phyloP scores from a whole-genome alignment of 1,140 invertebrate genomes.

The Cecropterus lyciades region DNA sequence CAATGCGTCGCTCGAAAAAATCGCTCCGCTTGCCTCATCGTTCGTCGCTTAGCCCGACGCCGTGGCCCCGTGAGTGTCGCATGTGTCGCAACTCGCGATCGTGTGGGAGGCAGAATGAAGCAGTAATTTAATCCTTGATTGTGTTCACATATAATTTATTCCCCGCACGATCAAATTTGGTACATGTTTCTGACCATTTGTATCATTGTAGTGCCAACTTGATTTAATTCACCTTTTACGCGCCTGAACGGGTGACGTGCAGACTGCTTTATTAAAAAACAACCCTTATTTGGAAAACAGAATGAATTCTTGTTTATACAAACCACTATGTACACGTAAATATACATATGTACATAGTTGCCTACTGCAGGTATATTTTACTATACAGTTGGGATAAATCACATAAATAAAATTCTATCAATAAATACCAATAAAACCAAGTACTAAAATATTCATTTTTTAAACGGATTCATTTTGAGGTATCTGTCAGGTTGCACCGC shows the following conservation, averaged over 20 bases:
- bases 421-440: too few species aligned
- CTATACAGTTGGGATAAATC: conserved; percentile 9
- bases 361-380: conserved; percentile 1
- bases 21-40: too few species aligned
- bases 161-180: conserved; percentile 76
- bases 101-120: conserved; percentile 77
- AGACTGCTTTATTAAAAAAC: conserved; percentile 45
- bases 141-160: conserved; percentile 80
- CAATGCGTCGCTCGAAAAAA: too few species aligned
- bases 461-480: too few species aligned
- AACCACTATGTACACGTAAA: not conserved
- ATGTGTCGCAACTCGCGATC: conserved; percentile 61
- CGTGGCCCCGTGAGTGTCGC: too few species aligned
- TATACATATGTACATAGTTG: too few species aligned
- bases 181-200: conserved; percentile 69
- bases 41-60: too few species aligned
- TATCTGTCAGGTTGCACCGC: conserved; percentile 62
- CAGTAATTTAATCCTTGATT: conserved; percentile 82
- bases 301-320: conserved; percentile 9
- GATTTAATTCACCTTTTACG: conserved; percentile 61
- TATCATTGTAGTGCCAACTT: conserved; percentile 59
- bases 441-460: too few species aligned
- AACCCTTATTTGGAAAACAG: conserved; percentile 33
- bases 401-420: too few species aligned
- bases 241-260: conserved; percentile 43